Evolutionary conservation across 2,113 vertebrate genomes (phyloP).

Genomic region (Cinclus mexicanus): DNA sequence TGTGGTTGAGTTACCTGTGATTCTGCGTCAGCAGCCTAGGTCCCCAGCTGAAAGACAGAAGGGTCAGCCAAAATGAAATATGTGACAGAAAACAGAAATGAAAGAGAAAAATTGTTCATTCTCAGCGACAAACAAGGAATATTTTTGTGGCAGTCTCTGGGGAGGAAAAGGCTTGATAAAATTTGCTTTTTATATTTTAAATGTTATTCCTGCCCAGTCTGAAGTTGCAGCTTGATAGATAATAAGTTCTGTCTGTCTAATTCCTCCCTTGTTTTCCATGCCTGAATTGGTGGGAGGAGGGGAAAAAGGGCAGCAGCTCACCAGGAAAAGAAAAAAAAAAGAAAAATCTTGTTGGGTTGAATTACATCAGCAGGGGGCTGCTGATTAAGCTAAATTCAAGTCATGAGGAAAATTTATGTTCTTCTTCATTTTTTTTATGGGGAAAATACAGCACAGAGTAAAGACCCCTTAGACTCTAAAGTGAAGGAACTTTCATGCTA

Average conservation of each 20-base stretch:
- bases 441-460: conserved; percentile 1
- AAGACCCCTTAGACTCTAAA: not conserved
- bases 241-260: conserved; percentile 19
- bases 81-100: conserved; percentile 45
- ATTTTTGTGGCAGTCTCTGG: conserved; percentile 28
- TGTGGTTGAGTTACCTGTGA: conserved; percentile 45
- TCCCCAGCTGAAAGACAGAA: conserved; percentile 37
- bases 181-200: conserved; percentile 36
- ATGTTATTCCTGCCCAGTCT: conserved; percentile 4
- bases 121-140: conserved; percentile 26
- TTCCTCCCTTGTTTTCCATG: conserved; percentile 15
- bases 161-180: conserved; percentile 34
- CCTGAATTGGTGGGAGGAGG: not conserved
- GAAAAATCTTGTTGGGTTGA: not conserved
- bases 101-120: conserved; percentile 46
- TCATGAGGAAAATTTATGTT: conserved; percentile 54
- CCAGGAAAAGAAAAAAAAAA: not conserved
- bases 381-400: conserved; percentile 57
- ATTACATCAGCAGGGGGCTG: conserved; percentile 49
- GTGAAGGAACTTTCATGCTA: not conserved
- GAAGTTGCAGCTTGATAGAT: conserved; percentile 24
- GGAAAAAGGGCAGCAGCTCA: not conserved
- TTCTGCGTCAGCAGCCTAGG: conserved; percentile 10
- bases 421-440: conserved; percentile 40
- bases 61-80: conserved; percentile 59